Evolutionary conservation across 1,140 invertebrate species (phyloP), one percentile per base, ranked within the genome.

Genomic region (Elymnias hypermnestra): DNA sequence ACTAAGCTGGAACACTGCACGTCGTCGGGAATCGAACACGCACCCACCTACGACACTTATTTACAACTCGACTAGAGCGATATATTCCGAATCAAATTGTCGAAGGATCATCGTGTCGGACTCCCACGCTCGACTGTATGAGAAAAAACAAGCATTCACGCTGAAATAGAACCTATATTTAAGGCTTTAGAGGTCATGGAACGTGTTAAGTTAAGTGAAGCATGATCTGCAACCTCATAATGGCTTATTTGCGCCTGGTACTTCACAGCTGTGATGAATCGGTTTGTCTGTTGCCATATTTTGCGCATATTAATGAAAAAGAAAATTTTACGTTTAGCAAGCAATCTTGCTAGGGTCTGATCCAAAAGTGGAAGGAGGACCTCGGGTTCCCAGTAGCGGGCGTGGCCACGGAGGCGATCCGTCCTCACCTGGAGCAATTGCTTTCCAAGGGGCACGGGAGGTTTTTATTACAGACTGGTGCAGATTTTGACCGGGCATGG

Each of bases 21-120:
- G 37, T 53, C 43, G 46, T 12, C 58, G 53, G 60, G 70, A 63
- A 57, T 70, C 71, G 71, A 74, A 79, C 70, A 63, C 41, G 56
- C 56, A 66, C 52, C 62, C 65, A 72, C 73, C 65, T 72, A 75
- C 69, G 58, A 52, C 58, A 49, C 60, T 68, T 81, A 75, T 82
- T 82, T 76, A 78, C 71, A 76, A 60, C 74, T 42, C n/a, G 41
- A 56, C 51, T 58, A 50, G 39, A 48, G 50, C 72, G 64, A 79
- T 77, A 75, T 72, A 75, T 77, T 79, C 43, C 57, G 58, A 70
- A 75, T 79, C 73, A 73, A 77, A 75, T 76, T 74, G 78, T 77
- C 69, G 61, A 68, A 63, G 59, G 63, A 72, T 75, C 73, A 76
- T 67, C 71, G 61, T 78, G 72, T 75, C 52, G 42, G 51, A 70